A percentile compares a stretch with the other conserved stretches of the same genome.
Evolutionary conservation across 1,140 invertebrate genomes (phyloP).

Genomic region (Panagrolaimus sp.): DNA sequence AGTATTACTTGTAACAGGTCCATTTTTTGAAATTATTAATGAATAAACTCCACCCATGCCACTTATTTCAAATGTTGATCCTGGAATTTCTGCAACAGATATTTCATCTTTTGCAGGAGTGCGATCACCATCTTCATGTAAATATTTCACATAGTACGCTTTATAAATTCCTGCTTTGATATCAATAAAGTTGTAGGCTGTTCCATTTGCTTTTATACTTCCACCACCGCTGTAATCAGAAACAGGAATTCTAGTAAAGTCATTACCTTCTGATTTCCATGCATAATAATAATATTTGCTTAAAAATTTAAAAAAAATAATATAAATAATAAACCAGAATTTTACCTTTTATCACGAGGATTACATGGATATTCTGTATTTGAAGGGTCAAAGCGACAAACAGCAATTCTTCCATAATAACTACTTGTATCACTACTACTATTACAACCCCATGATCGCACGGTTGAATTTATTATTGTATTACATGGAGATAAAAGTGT

Average conservation of each 20-base stretch:
- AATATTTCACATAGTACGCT: slow-evolving; percentile 7
- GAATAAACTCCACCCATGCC: slow-evolving; percentile 46
- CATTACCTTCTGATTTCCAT: slow-evolving; percentile 4
- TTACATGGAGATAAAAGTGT: slow-evolving; percentile 4
- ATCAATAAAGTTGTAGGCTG: neutral
- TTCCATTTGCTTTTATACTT: neutral
- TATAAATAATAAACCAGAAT: neutral
- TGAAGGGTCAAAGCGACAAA: neutral
- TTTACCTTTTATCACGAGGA: slow-evolving; percentile 10
- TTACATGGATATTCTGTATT: slow-evolving; percentile 32
- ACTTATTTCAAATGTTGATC: neutral
- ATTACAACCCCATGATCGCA: slow-evolving; percentile 7
- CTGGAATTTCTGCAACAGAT: neutral
- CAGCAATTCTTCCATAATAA: slow-evolving; percentile 11
- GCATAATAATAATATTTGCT: slow-evolving; percentile 6
- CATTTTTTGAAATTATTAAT: slow-evolving; percentile 27
- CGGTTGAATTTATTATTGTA: neutral
- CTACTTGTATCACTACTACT: neutral
- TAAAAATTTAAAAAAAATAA: neutral
- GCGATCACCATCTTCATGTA: neutral
- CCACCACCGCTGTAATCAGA: neutral
- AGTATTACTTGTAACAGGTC: neutral
- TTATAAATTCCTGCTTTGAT: neutral
- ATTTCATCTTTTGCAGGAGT: slow-evolving; percentile 1
- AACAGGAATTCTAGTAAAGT: neutral